Conservation (phyloP, 2,888 invertebrate species). For the Leucozona laternaria region DNA sequence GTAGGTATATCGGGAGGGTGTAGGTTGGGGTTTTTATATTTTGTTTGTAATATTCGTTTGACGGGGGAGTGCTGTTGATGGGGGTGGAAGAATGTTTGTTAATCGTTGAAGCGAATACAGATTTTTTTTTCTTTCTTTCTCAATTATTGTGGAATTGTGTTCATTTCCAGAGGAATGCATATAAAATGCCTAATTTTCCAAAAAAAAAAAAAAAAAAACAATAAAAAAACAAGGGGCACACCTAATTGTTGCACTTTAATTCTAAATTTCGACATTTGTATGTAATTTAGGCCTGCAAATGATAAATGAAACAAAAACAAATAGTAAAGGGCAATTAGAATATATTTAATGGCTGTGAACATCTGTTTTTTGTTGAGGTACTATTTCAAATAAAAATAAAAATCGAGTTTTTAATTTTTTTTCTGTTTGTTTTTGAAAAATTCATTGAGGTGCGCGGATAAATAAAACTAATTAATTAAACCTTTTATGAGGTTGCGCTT, state of each 20-base stretch:
- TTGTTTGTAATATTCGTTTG: neutral
- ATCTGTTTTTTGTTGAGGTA: constrained; percentile 5
- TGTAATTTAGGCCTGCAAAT: constrained; percentile 8
- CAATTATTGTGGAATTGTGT: constrained; percentile 22
- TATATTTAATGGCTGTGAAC: neutral
- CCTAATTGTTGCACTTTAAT: constrained; percentile 45
- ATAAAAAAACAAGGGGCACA: constrained; percentile 18
- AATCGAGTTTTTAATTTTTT: neutral
- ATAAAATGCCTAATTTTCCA: neutral
- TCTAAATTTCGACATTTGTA: constrained; percentile 33
- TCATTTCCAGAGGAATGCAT: constrained; percentile 14
- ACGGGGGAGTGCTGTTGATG: constrained; percentile 13
- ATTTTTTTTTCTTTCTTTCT: constrained; percentile 9
- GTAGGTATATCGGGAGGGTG: constrained; percentile 10
- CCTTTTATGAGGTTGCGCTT: too few relatives aligned
- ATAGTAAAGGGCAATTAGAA: neutral
- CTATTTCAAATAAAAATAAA: neutral
- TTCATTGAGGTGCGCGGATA: neutral
- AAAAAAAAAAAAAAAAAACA: too few relatives aligned
- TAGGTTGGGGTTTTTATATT: constrained; percentile 11
- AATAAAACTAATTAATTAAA: too few relatives aligned
- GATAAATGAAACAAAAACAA: constrained; percentile 3
- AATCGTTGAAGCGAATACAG: constrained; percentile 58
- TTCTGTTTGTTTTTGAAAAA: neutral
- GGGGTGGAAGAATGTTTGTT: constrained; percentile 45